A percentile compares a stretch with the other conserved stretches of the same genome.
Evolutionary conservation across 2,113 vertebrate species (phyloP).

Genomic region (Pollimyrus isidori): DNA sequence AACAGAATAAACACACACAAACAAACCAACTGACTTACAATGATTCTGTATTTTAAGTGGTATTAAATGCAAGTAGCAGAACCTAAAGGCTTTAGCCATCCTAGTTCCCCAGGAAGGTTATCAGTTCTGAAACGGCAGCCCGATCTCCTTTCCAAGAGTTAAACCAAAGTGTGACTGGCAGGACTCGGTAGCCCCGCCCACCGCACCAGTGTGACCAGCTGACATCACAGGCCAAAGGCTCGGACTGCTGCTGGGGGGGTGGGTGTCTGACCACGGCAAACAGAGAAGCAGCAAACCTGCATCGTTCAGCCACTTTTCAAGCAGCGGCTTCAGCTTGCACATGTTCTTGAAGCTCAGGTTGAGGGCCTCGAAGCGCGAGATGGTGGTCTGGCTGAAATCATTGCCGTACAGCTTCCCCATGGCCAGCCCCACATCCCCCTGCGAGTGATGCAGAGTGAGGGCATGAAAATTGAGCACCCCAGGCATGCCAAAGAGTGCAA

Average conservation of each 20-base stretch:
- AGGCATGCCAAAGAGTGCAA: background rate
- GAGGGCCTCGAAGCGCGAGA: slow-evolving; percentile 99
- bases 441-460: slow-evolving; percentile 24
- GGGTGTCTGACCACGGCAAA: background rate
- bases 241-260: background rate
- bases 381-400: slow-evolving; percentile 99
- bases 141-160: background rate
- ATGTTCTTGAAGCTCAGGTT: slow-evolving; percentile 99
- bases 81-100: background rate
- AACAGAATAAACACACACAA: background rate
- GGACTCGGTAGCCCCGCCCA: background rate
- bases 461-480: background rate
- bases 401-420: slow-evolving; percentile 99
- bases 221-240: background rate
- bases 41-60: background rate
- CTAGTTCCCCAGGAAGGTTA: background rate
- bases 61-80: background rate
- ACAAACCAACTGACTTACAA: background rate
- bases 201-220: background rate
- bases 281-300: slow-evolving; percentile 70
- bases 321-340: slow-evolving; percentile 98
- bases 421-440: slow-evolving; percentile 98
- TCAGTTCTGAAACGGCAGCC: background rate
- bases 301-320: slow-evolving; percentile 99
- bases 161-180: background rate